Base-by-base conservation (phyloP, 2,888 invertebrate species). In the Drosophila mulleri region DNA sequence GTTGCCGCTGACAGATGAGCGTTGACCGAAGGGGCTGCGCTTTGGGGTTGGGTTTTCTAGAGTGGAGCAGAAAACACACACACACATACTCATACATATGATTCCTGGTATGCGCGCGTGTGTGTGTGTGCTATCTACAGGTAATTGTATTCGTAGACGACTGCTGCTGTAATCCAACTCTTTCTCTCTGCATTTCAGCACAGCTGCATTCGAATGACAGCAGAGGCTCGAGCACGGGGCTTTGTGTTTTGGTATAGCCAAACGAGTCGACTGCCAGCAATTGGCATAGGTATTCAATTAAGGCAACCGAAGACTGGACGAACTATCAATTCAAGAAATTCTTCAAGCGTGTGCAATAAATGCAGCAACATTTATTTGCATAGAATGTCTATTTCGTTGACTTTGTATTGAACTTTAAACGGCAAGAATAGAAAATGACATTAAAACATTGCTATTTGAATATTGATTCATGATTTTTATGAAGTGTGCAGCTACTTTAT, bases 101-200 rank as follows among this genome's bases (percentile, higher is more conserved):
- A 65, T 70, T 80, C 70, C 76, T 50, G 47, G 44, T 67, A 14
- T 53, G 32, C 29, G 20, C 11, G 26, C 5, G 26, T 26, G 26
- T 26, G 7, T 26, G 7, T 26, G 26, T 39, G 9, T 32, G 44
- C 9, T 48, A 41, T 67, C 53, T 56, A 35, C 35, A 41, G 48
- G 52, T 65, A 56, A 56, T 64, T 57, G 48, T 44, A 59, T 73
- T 67, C 53, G 37, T 42, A 23, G 41, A 41, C 18, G 29, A 42
- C 23, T 29, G 32, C n/a, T 52, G 42, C 18, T 60, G 29, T 29
- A 60, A 37, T 54, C 26, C 26, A 41, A 54, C 37, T 39, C 54
- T 41, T 39, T 41, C 39, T 41, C 39, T 26, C 54, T 54, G 54
- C 37, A 39, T 16, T 53, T 39, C 48, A 32, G 53, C 35, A 35